Evolutionary conservation across 2,888 invertebrate species (phyloP), one percentile per base, ranked within the genome.

Genomic region (Rhingia rostrata): DNA sequence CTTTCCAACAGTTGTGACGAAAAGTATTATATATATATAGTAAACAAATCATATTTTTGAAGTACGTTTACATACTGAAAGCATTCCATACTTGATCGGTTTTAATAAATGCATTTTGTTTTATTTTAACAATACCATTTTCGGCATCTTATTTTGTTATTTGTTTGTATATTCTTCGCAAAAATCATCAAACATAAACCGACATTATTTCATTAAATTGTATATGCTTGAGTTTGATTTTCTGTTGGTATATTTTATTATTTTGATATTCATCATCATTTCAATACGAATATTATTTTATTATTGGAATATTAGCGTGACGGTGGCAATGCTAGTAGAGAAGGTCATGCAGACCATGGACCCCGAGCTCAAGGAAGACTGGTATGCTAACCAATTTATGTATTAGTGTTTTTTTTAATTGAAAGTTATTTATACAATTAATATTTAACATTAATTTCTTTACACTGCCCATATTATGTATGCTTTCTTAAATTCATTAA

Each of bases 161-260:
- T 39, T 72, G 6, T 74, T 61, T 74, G 30, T 74, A 35, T 56
- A 35, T 80, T 86, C 87, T 88, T 89, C 90, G 90, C 89, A 90
- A 91, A 91, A 91, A 91, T 91, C 91, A 91, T 91, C 91, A 90
- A 90, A 88, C 45, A 73, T 81, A 35, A 49, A 85, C 80, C 54
- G 74, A 78, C 79, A 53, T 79, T 79, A 77, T 69, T 79, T 80
- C 73, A 86, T 87, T 88, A 2, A 67, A 73, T 73, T 6, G 12
- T 45, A 47, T 64, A 35, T 64, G 63, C 60, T 60, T 49, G 35
- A 69, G 30, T 49, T 74, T 72, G n/a, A 33, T 78, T 77, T 78
- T 22, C 1, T 69, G 33, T 51, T 43, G 66, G 69, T 74, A 67
- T 72, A 14, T 75, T 56, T 45, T 75, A 58, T 81, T 84, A 70